Evolutionary conservation across 2,888 invertebrate species (phyloP).

Genomic region (Dynastes grantii): DNA sequence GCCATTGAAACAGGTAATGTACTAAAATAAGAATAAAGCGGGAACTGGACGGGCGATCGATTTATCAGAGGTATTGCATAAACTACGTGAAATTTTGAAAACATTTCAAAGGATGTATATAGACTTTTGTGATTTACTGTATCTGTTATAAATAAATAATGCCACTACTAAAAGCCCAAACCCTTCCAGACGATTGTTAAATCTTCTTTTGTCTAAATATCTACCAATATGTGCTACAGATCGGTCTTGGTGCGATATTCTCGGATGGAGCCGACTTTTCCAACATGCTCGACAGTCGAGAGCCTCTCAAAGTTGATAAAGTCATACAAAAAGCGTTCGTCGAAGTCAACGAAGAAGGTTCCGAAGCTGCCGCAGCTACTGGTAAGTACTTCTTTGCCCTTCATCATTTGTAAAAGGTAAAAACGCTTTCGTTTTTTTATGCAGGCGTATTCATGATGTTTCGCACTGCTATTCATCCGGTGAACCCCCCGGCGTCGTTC

Average conservation of each 20-base stretch:
- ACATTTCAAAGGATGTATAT: too few relatives aligned
- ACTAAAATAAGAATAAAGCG: too few relatives aligned
- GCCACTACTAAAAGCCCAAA: too few relatives aligned
- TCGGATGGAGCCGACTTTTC: conserved; percentile 76
- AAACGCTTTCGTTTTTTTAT: neutral
- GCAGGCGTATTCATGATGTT: neutral
- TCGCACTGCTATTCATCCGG: neutral
- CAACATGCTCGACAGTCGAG: conserved; percentile 73
- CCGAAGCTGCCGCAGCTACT: conserved; percentile 51
- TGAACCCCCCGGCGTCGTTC: neutral
- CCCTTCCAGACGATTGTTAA: too few relatives aligned
- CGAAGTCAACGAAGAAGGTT: conserved; percentile 53
- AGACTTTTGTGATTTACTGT: too few relatives aligned
- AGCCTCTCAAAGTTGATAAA: conserved; percentile 67
- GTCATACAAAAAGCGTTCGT: conserved; percentile 52
- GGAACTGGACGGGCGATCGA: too few relatives aligned
- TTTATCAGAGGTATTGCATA: too few relatives aligned
- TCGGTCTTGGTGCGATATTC: conserved; percentile 83
- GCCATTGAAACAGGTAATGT: conserved; percentile 77
- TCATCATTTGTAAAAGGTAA: too few relatives aligned
- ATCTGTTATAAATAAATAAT: too few relatives aligned
- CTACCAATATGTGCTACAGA: conserved; percentile 68
- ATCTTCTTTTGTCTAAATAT: too few relatives aligned
- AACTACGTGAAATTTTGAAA: too few relatives aligned
- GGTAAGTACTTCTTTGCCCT: conserved; percentile 28